Evolutionary conservation across 1,140 invertebrate species (phyloP), one percentile per base, ranked within the genome.

Genomic region (Colletes gigas): DNA sequence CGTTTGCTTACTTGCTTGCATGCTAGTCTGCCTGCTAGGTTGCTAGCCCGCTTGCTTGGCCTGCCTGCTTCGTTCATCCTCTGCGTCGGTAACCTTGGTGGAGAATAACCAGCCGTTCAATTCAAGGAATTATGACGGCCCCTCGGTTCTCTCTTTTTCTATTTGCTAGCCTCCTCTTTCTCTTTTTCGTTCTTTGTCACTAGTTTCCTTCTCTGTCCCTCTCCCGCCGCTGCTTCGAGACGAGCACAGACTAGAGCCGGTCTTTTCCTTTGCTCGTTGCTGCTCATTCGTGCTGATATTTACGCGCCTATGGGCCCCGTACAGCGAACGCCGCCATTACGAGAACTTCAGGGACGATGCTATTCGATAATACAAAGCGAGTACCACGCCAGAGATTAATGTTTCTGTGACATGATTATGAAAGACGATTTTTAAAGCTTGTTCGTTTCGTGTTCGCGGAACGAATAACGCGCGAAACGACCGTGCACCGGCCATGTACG

Each of bases 51-150:
- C 77, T 71, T 81, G 79, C 71, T 69, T 80, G 83, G 85, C 74
- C 63, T 76, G 80, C 83, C 72, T 69, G 75, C 81, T 78, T 83
- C 83, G 78, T 78, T 86, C 78, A 63, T 71, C 71, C 83, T 84
- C 80, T 76, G 68, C 82, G 88, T 86, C 79, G 86, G 83, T 91
- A 92, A 92, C 91, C 91, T 92, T 92, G 91, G 91, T 89, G 83
- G 86, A 90, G 90, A 91, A 92, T 90, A 92, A 92, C 90, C 90
- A 89, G 88, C 88, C 89, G 90, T 91, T 92, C 92, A 90, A 92
- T 91, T 92, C 91, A 91, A 91, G 91, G 90, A 92, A 92, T 92
- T 92, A 92, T 92, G 88, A 90, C 84, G 88, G 87, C 86, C 87
- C 87, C 87, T 82, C 74, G 72, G 50, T 86, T 84, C 82, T 82